A percentile compares a stretch with the other conserved stretches of the same genome.
Evolutionary conservation across 2,113 vertebrate genomes (phyloP).

Genomic region (Calyptommatus sinebrachiatus): DNA sequence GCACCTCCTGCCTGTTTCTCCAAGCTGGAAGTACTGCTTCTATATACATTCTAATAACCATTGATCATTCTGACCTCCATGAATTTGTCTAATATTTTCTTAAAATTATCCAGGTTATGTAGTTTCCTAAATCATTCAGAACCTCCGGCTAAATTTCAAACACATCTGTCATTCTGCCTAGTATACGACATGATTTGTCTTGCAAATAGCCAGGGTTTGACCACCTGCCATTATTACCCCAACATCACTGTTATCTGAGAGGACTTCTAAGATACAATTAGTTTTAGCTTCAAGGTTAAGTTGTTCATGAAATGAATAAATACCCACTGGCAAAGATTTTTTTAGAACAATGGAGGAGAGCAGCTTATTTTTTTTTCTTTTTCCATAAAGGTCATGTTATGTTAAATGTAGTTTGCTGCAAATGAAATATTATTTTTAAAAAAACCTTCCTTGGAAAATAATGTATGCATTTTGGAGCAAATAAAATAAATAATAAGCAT

Average conservation of each 20-base stretch:
- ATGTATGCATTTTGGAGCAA: not conserved
- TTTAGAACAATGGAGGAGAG: not conserved
- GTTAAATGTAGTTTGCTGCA: constrained; percentile 11
- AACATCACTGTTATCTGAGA: not conserved
- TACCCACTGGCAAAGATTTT: constrained; percentile 35
- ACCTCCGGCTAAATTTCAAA: not conserved
- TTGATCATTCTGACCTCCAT: too few species aligned
- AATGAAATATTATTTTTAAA: too few species aligned
- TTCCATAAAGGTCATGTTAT: constrained; percentile 45
- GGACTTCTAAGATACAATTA: constrained; percentile 22
- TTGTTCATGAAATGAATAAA: constrained; percentile 41
- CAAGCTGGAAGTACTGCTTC: too few species aligned
- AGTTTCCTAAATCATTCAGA: not conserved
- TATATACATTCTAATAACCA: too few species aligned
- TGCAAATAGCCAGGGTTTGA: not conserved
- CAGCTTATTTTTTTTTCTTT: not conserved
- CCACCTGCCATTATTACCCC: not conserved
- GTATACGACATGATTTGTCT: not conserved
- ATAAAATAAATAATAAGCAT: constrained; percentile 42
- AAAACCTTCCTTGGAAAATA: too few species aligned
- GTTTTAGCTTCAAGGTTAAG: constrained; percentile 36
- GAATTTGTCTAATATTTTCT: too few species aligned
- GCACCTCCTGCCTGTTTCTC: too few species aligned
- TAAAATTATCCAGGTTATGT: too few species aligned
- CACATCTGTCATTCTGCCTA: not conserved